Percentiles rank a stretch among this genome's conserved stretches.
Conservation (phyloP, 1,140 invertebrate genomes). For the Drosophila parvula region DNA sequence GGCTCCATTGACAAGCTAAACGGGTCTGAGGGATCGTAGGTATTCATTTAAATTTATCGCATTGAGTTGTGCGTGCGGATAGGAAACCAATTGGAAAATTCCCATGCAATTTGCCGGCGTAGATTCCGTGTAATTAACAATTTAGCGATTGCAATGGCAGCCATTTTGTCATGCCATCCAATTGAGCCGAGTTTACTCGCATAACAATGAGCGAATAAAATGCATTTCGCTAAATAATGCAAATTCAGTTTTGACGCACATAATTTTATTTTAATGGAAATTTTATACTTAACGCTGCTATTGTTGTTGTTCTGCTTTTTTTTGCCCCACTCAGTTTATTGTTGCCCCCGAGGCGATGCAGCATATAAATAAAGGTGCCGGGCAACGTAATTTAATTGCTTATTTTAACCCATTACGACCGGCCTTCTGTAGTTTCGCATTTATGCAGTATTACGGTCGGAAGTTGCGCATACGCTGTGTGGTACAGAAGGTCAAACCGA, state of each 20-base stretch:
- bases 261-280: slow-evolving; percentile 77
- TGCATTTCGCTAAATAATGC: slow-evolving; percentile 65
- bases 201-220: slow-evolving; percentile 27
- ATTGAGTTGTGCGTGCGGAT: slow-evolving; percentile 51
- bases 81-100: slow-evolving; percentile 48
- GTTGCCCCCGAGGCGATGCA: slow-evolving; percentile 55
- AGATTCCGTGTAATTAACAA: slow-evolving; percentile 74
- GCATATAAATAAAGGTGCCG: slow-evolving; percentile 72
- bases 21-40: slow-evolving; percentile 46
- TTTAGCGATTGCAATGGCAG: slow-evolving; percentile 62
- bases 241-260: slow-evolving; percentile 71
- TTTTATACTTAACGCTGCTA: slow-evolving; percentile 43
- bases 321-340: neutral
- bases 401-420: slow-evolving; percentile 53
- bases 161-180: slow-evolving; percentile 56
- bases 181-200: slow-evolving; percentile 20
- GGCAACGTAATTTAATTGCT: slow-evolving; percentile 71
- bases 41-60: slow-evolving; percentile 76
- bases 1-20: slow-evolving; percentile 56
- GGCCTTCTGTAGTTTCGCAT: slow-evolving; percentile 10
- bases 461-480: slow-evolving; percentile 69
- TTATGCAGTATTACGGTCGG: slow-evolving; percentile 46
- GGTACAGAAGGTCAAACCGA: slow-evolving; percentile 64
- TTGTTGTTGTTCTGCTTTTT: neutral
- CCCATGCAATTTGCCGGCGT: slow-evolving; percentile 45